Evolutionary conservation across 2,113 vertebrate species (phyloP), one percentile per base, ranked within the genome.

Genomic region (Cynoglossus semilaevis): DNA sequence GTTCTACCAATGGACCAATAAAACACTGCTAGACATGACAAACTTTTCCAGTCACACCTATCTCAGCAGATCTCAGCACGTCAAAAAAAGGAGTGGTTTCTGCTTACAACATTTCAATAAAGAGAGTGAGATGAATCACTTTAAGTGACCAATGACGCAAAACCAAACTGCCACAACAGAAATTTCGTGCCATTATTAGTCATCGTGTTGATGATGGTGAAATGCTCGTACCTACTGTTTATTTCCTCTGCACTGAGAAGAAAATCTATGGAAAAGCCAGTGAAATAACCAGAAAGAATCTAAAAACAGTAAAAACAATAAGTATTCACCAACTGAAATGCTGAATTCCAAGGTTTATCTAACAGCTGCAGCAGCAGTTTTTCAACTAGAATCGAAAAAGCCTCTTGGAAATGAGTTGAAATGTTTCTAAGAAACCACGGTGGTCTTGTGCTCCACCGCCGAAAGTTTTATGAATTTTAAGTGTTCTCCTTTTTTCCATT

Each of bases 131-230:
- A 1, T 72, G 55, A 76, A 67, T 78, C 67, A 72, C 17, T 46
- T 15, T 1, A 4, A 16, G 1, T 49, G 58, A 51, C 13, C 29
- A 1, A 51, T 51, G 51, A 77, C 49, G 50, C 58, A 74, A n/a
- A 16, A 4, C 44, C 48, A 15, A 3, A 11, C 2, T 1, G 16
- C 12, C 22, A 14, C 37, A 19, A 40, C 49, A 6, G 56, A 14
- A 29, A 15, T 16, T 15, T 43, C 51, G 19, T 57, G 46, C 41
- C 12, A 7, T 51, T 5, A 1, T 52, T 69, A 29, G 67, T 67
- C 72, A 71, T 2, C n/a, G n/a, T 59, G 34, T 29, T 52, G 3
- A 7, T 13, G 15, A 42, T 84, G 68, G 77, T 65, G 75, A 53
- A 85, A 74, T 34, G 15, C 1, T 35, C 9, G 3, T 0, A 41